Evolutionary conservation across 2,888 invertebrate genomes (phyloP), one percentile per base, ranked within the genome.

Genomic region (Morpho helenor): DNA sequence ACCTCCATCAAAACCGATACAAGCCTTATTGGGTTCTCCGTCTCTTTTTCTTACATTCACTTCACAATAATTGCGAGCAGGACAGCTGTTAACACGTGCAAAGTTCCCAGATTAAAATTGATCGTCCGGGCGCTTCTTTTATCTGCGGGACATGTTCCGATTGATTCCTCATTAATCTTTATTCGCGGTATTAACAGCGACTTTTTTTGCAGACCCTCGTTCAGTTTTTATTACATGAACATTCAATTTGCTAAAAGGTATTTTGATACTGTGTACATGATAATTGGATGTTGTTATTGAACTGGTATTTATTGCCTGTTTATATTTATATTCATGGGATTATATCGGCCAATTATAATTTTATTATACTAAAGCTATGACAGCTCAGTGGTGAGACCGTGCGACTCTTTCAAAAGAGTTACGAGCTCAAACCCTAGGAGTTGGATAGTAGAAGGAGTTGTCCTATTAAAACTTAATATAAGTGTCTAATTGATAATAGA

Each of bases 131-230:
- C 84, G 79, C 79, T 76, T 74, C 77, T 76, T 83, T 83, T 87
- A 82, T 84, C 83, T 82, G 77, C 68, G 81, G 79, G 82, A 82
- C 83, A 78, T 72, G 81, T 67, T 72, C 70, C 84, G 87, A 90
- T 89, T 89, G 89, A 89, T 89, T 88, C 82, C 79, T 79, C 87
- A 87, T 90, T 86, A 88, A 89, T 90, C 89, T 88, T 89, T 84
- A 87, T 89, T 87, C 80, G 79, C 77, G 74, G 75, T 73, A 77
- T 79, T 82, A 79, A 79, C 74, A 74, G 75, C 78, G 79, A 77
- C 77, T 80, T 76, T 75, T 73, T 74, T 68, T 64, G 60, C 56
- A 45, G 59, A 51, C 40, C 57, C 56, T 60, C 52, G 59, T n/a
- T 50, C 46, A 41, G 43, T 48, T 55, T 55, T 55, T 44, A 46